A percentile compares a stretch with the other conserved stretches of the same genome.
Evolutionary conservation across 2,888 invertebrate species (phyloP).

Genomic region (Drosophila affinis): DNA sequence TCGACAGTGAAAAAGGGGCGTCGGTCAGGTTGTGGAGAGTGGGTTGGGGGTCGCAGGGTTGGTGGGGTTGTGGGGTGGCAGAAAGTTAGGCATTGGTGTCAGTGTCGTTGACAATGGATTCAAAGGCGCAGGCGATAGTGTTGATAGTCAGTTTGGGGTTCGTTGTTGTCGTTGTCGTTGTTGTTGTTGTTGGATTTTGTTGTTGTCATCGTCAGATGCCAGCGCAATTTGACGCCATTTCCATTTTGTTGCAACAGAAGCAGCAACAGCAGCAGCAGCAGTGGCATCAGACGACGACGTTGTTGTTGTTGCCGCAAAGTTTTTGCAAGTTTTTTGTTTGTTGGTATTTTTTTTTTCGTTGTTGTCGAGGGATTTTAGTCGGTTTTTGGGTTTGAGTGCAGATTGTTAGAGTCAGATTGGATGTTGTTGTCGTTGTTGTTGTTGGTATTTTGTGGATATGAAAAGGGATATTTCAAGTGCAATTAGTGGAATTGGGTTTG

Average conservation of each 20-base stretch:
- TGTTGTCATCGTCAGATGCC: slow-evolving; percentile 79
- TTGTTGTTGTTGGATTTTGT: slow-evolving; percentile 45
- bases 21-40: not conserved
- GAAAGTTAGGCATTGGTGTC: slow-evolving; percentile 45
- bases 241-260: slow-evolving; percentile 58
- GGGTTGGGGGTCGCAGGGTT: not conserved
- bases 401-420: slow-evolving; percentile 35
- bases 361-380: slow-evolving; percentile 42
- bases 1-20: slow-evolving; percentile 24
- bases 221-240: slow-evolving; percentile 82
- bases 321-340: slow-evolving; percentile 56
- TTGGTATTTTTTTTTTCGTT: slow-evolving; percentile 26
- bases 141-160: slow-evolving; percentile 39
- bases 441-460: slow-evolving; percentile 60
- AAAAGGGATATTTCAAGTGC: slow-evolving; percentile 78
- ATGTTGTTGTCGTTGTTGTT: slow-evolving; percentile 47
- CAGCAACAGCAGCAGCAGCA: slow-evolving; percentile 23
- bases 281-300: slow-evolving; percentile 14
- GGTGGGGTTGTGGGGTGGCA: not conserved
- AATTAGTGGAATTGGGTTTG: slow-evolving; percentile 80
- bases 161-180: slow-evolving; percentile 43
- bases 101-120: slow-evolving; percentile 69
- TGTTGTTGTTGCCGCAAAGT: slow-evolving; percentile 41
- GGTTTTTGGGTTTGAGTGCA: slow-evolving; percentile 48
- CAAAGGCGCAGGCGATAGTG: slow-evolving; percentile 14